These are phyloP conservation scores for Sorex maritimensis DNA, from an alignment of 2,797 vertebrate species.

Conservation along the genomic window DNA sequence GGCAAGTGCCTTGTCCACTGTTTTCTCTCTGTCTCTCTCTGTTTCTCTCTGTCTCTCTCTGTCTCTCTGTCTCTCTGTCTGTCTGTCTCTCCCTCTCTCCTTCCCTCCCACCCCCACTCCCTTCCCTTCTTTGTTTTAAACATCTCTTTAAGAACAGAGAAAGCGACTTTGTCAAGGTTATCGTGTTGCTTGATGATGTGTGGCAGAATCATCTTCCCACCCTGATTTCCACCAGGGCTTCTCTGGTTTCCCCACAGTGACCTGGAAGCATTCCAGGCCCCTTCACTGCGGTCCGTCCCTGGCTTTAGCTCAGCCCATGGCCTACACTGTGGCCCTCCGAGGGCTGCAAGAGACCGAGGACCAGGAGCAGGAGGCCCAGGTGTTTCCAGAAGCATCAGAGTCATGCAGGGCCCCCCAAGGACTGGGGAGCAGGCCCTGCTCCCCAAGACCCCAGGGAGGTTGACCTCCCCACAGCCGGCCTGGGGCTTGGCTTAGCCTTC, in stretches of 20 bases:
- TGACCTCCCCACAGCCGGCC: neutral
- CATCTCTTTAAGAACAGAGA: conserved; percentile 1
- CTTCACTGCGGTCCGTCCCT: rapidly evolving
- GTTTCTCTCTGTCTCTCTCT: too few relatives aligned
- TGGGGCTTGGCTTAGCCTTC: neutral
- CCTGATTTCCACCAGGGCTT: neutral
- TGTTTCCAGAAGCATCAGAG: neutral
- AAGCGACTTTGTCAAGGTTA: neutral
- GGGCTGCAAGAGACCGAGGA: neutral
- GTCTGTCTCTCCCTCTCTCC: neutral
- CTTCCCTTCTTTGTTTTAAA: neutral
- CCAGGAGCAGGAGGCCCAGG: neutral
- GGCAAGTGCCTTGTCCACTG: too few relatives aligned
- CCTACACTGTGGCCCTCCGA: neutral
- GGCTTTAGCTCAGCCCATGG: neutral
- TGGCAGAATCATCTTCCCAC: neutral
- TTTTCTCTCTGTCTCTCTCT: too few relatives aligned
- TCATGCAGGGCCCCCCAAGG: neutral
- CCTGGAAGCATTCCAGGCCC: neutral
- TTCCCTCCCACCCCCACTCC: too few relatives aligned
- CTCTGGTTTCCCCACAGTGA: neutral
- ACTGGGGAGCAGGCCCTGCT: too few relatives aligned
- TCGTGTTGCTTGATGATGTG: too few relatives aligned
- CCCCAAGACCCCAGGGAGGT: too few relatives aligned
- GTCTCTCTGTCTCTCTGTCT: too few relatives aligned